Evolutionary conservation across 2,113 vertebrate species (phyloP), one percentile per base, ranked within the genome.

Genomic region (Paratilapia polleni): DNA sequence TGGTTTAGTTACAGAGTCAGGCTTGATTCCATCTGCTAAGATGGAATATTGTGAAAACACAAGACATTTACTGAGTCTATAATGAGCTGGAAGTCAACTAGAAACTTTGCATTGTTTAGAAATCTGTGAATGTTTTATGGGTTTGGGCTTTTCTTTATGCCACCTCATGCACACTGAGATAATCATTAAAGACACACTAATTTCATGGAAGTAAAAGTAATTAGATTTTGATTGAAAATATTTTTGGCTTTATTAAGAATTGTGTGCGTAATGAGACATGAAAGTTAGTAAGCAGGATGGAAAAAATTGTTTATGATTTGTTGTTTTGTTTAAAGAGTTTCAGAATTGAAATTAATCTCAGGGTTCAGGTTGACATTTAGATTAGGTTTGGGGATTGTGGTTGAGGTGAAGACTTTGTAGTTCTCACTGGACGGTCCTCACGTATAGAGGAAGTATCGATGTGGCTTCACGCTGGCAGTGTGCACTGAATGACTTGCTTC

Each of bases 381-480:
- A 81, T 61, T 36, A 15, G 0, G 31, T 14, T 17, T 26, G 52
- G 6, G 9, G 10, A 22, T 2, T 34, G n/a, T 20, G 58, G 68
- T 76, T 80, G 62, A 56, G 77, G 64, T 74, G 12, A 17, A 20
- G 56, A 64, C 52, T 79, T 20, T 8, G 80, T 20, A 10, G 47
- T 66, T 56, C n/a, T 78, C 64, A 28, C 58, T 56, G 52, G 26
- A 63, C 10, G 20, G 2, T 78, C 57, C 64, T 83, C 19, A 0
- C 34, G 8, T 74, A 62, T 9, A 19, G 26, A n/a, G 70, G 78
- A 87, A 84, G 77, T 76, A 78, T 58, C 6, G 24, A 84, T 81
- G 84, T 78, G 85, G 76, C 66, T 22, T 86, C 81, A 57, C 20
- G 54, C 85, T 85, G 86, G 73, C 60, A 12, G 75, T 20, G 63